Evolutionary conservation across 2,113 vertebrate genomes (phyloP).

Genomic region (Nannospalax galili): DNA sequence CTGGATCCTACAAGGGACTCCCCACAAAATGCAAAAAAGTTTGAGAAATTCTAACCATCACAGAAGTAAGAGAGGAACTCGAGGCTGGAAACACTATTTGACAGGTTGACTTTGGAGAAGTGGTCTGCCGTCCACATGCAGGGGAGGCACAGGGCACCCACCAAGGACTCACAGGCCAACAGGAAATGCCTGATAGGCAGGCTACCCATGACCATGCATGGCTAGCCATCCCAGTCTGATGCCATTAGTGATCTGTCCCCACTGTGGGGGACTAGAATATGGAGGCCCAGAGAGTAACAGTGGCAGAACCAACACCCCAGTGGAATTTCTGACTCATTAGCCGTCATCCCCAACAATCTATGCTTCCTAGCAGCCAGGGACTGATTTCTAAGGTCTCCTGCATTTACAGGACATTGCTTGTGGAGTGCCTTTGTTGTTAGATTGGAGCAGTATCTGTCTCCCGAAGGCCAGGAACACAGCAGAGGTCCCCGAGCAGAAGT

Average conservation of each 20-base stretch:
- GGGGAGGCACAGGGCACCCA: accelerated
- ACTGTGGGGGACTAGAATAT: neutral
- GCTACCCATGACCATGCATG: neutral
- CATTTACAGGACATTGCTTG: neutral
- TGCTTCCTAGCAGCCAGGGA: too few species aligned
- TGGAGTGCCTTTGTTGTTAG: neutral
- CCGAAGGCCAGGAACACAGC: neutral
- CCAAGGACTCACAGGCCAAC: neutral
- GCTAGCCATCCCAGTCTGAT: neutral
- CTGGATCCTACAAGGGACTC: neutral
- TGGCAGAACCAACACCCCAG: neutral
- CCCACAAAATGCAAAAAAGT: neutral
- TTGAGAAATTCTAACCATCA: neutral
- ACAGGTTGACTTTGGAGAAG: neutral
- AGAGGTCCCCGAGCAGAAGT: neutral
- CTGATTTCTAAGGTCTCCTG: neutral
- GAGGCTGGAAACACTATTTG: neutral
- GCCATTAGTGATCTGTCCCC: neutral
- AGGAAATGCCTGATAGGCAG: neutral
- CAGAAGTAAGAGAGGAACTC: neutral
- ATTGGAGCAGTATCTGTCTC: neutral
- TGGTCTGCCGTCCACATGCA: neutral
- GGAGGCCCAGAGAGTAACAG: neutral
- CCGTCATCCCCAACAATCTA: too few species aligned
- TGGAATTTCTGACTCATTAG: neutral